Evolutionary conservation across 2,888 invertebrate genomes (phyloP).

Genomic region (Therioaphis trifolii): DNA sequence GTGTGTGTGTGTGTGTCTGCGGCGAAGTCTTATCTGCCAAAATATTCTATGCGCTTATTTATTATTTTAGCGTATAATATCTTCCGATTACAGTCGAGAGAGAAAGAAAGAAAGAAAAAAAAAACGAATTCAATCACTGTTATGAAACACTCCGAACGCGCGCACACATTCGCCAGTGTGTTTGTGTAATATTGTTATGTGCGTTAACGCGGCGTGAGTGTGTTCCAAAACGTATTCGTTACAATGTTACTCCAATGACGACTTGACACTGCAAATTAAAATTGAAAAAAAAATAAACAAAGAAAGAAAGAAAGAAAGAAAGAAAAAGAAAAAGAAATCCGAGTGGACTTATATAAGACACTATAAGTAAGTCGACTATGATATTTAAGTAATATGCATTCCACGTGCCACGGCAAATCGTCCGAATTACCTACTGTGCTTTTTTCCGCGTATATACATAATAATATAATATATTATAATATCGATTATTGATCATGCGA

Average conservation of each 20-base stretch:
- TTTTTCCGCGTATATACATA: too few relatives aligned
- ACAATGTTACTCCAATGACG: slow-evolving; percentile 48
- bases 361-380: too few relatives aligned
- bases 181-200: background rate
- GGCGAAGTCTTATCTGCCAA: slow-evolving; percentile 34
- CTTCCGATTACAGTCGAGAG: background rate
- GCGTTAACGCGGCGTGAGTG: slow-evolving; percentile 9
- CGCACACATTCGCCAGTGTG: slow-evolving; percentile 3
- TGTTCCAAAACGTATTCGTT: background rate
- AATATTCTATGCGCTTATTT: slow-evolving; percentile 53
- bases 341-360: background rate
- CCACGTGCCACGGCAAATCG: too few relatives aligned
- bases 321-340: slow-evolving; percentile 20
- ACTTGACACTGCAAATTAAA: background rate
- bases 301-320: too few relatives aligned
- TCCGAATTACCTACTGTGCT: too few relatives aligned
- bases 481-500: background rate
- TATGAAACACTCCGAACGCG: slow-evolving; percentile 30
- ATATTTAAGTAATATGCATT: too few relatives aligned
- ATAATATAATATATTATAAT: too few relatives aligned
- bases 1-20: too few relatives aligned
- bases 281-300: too few relatives aligned
- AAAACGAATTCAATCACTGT: slow-evolving; percentile 8
- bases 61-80: slow-evolving; percentile 42
- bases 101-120: background rate